Conservation (phyloP, 64 coral and sea anemone species). For the Cladopsammia gracilis region DNA sequence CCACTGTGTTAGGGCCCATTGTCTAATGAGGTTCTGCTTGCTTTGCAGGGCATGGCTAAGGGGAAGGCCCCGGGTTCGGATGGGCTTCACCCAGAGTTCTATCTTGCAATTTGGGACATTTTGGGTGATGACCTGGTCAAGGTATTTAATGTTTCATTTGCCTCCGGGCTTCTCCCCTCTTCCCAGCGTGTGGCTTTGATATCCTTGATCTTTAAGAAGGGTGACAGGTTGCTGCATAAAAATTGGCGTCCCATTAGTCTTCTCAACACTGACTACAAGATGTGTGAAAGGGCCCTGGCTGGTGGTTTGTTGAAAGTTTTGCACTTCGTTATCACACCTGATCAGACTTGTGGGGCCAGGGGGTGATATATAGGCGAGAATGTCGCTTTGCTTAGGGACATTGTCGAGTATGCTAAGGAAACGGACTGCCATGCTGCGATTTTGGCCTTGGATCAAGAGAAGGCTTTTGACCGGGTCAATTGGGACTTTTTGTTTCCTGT, state of each 20-base stretch:
- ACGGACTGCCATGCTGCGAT: not conserved
- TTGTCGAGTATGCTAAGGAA: not conserved
- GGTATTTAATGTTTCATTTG: not conserved
- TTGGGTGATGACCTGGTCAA: not conserved
- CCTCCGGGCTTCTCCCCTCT: not conserved
- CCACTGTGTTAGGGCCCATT: not conserved
- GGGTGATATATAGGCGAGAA: constrained; percentile 52
- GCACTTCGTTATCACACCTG: not conserved
- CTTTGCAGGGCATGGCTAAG: not conserved
- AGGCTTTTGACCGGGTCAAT: constrained; percentile 58
- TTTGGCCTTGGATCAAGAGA: constrained; percentile 52
- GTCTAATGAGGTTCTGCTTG: not conserved
- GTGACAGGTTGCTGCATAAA: not conserved
- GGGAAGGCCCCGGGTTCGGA: not conserved
- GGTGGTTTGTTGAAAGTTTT: not conserved
- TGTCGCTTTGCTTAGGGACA: constrained; percentile 14
- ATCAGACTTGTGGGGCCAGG: constrained; percentile 43
- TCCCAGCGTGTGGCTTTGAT: not conserved
- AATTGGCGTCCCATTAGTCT: too few species aligned
- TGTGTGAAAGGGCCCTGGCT: not conserved
- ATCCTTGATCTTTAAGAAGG: not conserved
- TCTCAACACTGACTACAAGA: too few species aligned
- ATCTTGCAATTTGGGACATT: not conserved
- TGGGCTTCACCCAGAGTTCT: not conserved
- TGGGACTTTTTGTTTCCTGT: not conserved